Percentiles rank a stretch among this genome's conserved stretches.
phyloP scores from a whole-genome alignment of 2,888 invertebrate species.

The Scotopteryx bipunctaria region DNA sequence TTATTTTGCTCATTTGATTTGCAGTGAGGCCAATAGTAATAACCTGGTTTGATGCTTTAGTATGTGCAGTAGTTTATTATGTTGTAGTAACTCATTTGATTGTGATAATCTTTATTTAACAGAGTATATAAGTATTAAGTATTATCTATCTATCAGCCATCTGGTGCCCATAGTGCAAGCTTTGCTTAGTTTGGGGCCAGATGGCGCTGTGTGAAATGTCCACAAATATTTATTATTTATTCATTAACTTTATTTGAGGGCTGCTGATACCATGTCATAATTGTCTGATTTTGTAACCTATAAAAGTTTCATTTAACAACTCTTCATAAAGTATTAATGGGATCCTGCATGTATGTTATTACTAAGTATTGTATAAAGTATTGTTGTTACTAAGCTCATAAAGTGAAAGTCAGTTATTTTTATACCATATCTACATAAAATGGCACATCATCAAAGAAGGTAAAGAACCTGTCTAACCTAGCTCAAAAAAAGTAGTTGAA shows the following conservation, averaged over 20 bases:
- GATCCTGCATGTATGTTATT: conserved; percentile 33
- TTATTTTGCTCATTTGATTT: background rate
- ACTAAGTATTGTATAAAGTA: too few species aligned
- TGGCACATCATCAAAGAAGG: background rate
- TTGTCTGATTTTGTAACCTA: conserved; percentile 5
- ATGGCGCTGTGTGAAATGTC: too few species aligned
- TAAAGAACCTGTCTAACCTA: background rate
- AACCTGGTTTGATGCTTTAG: background rate
- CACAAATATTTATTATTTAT: too few species aligned
- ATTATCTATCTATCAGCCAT: too few species aligned
- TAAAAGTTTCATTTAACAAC: conserved; percentile 6
- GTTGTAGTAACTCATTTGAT: background rate
- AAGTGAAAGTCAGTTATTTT: background rate
- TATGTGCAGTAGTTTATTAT: background rate
- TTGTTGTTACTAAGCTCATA: background rate
- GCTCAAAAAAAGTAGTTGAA: background rate
- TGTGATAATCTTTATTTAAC: background rate
- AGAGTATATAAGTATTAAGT: too few species aligned
- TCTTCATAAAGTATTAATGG: conserved; percentile 21
- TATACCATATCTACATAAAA: background rate
- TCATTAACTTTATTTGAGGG: conserved; percentile 1
- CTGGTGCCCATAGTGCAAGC: too few species aligned
- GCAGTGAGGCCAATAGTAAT: background rate
- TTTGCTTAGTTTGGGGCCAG: too few species aligned
- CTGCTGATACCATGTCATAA: conserved; percentile 16